These are phyloP conservation scores for Nomada ferruginata DNA, from an alignment of 2,888 invertebrate species.

Conservation along the genomic window DNA sequence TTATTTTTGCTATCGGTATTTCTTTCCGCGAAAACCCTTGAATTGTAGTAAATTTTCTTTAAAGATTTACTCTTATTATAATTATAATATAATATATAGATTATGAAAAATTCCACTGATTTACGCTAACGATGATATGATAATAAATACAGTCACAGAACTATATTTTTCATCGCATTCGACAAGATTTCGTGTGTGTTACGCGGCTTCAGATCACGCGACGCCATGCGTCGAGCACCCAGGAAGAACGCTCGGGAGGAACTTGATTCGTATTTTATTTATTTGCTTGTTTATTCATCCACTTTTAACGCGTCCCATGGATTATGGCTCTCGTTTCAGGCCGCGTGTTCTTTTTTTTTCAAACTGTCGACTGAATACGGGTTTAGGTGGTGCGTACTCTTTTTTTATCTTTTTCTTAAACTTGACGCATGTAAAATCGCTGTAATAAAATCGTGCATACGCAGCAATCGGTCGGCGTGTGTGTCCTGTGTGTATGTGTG, in stretches of 20 bases:
- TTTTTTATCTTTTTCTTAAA: not conserved
- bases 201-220: slow-evolving; percentile 32
- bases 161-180: slow-evolving; percentile 27
- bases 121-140: not conserved
- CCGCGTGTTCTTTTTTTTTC: slow-evolving; percentile 3
- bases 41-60: too few relatives aligned
- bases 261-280: slow-evolving; percentile 42
- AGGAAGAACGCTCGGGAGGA: slow-evolving; percentile 49
- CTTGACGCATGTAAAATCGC: slow-evolving; percentile 25
- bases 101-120: too few relatives aligned
- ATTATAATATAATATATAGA: too few relatives aligned
- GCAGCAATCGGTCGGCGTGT: slow-evolving; percentile 33
- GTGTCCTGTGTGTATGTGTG: not conserved
- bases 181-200: slow-evolving; percentile 10
- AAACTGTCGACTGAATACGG: slow-evolving; percentile 16
- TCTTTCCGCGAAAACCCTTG: too few relatives aligned
- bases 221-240: slow-evolving; percentile 34
- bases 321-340: slow-evolving; percentile 17
- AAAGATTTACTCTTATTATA: too few relatives aligned
- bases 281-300: not conserved
- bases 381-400: not conserved
- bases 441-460: slow-evolving; percentile 41
- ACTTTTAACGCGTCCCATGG: slow-evolving; percentile 2
- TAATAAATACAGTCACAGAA: not conserved
- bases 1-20: too few relatives aligned